A percentile compares a stretch with the other conserved stretches of the same genome.
phyloP scores from a whole-genome alignment of 2,797 vertebrate genomes.

The Coilia nasus region DNA sequence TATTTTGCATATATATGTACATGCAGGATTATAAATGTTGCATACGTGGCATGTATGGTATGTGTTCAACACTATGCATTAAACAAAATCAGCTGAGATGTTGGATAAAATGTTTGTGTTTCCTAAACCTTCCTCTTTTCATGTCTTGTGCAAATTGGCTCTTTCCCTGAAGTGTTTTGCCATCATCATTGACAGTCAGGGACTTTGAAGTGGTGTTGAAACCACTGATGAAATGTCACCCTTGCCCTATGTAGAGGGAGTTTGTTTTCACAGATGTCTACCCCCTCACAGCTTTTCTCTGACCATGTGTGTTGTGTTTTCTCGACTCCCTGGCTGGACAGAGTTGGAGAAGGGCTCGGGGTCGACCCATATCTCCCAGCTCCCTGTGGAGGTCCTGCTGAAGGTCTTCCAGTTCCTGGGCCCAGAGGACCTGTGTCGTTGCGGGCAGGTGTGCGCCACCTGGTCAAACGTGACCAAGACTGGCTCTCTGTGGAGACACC shows the following conservation, averaged over 20 bases:
- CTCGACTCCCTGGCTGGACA: conserved; percentile 53
- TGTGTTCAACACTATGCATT: too few relatives aligned
- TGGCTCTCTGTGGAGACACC: conserved; percentile 93
- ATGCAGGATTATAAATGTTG: too few relatives aligned
- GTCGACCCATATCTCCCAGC: conserved; percentile 80
- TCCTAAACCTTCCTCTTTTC: not conserved
- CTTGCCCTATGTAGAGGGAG: not conserved
- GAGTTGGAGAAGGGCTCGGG: conserved; percentile 76
- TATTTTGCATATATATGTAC: too few relatives aligned
- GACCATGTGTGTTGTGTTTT: not conserved
- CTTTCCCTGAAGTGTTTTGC: not conserved
- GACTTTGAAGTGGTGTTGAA: not conserved
- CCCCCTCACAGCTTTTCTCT: not conserved
- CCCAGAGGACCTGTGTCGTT: conserved; percentile 90
- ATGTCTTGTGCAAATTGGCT: not conserved
- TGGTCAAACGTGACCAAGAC: conserved; percentile 90
- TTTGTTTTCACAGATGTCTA: conserved; percentile 13
- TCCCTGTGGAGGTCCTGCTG: conserved; percentile 94
- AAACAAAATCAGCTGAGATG: not conserved
- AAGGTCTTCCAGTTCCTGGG: conserved; percentile 88
- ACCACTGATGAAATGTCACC: not conserved
- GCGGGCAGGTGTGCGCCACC: conserved; percentile 88
- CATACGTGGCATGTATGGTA: too few relatives aligned
- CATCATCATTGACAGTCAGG: not conserved
- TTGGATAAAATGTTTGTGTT: not conserved